These are phyloP conservation scores for Amphiura filiformis DNA, from an alignment of 35 echinoderm and acorn worm species.

Conservation along the genomic window DNA sequence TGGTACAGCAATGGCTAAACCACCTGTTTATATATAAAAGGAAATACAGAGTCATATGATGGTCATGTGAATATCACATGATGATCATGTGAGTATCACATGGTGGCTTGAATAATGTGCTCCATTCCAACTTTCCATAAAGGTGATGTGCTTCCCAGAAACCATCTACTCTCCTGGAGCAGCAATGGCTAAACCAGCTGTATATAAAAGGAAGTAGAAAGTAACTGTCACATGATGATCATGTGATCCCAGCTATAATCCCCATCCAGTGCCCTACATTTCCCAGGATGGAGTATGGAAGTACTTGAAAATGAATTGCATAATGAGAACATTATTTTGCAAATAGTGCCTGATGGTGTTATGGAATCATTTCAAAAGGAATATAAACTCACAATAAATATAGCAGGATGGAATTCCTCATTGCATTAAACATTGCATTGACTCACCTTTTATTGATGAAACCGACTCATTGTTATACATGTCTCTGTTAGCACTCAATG, in stretches of 20 bases:
- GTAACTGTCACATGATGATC: background rate
- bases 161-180: constrained; percentile 40
- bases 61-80: background rate
- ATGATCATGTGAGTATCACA: too few relatives aligned
- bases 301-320: too few relatives aligned
- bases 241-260: background rate
- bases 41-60: background rate
- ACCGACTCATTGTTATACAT: background rate
- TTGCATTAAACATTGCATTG: background rate
- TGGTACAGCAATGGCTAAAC: constrained; percentile 44
- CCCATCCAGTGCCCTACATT: too few relatives aligned
- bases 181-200: constrained; percentile 32
- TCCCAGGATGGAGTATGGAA: too few relatives aligned
- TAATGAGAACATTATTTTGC: too few relatives aligned
- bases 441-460: background rate
- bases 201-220: background rate
- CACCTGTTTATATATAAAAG: background rate
- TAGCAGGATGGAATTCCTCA: background rate
- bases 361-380: too few relatives aligned
- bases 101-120: too few relatives aligned
- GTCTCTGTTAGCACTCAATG: background rate
- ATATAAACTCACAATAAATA: background rate
- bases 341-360: too few relatives aligned
- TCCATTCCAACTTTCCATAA: constrained; percentile 36
- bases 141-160: constrained; percentile 34